phyloP scores from a whole-genome alignment of 2,797 vertebrate genomes.

The Siniperca obscura region DNA sequence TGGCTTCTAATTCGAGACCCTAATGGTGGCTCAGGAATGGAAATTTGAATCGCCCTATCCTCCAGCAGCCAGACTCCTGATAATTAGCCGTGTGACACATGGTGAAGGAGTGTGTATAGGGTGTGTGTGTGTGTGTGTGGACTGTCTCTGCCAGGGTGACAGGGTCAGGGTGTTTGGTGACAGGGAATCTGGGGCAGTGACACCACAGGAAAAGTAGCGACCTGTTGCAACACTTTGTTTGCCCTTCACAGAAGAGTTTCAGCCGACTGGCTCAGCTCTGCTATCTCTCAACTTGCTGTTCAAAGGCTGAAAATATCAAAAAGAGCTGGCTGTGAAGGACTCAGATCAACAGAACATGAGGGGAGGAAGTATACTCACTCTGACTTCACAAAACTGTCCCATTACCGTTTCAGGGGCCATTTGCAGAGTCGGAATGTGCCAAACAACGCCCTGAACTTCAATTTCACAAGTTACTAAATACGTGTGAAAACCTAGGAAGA shows the following conservation, averaged over 20 bases:
- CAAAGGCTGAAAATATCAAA: constrained; percentile 23
- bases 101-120: constrained; percentile 51
- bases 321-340: constrained; percentile 6
- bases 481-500: constrained; percentile 10
- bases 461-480: constrained; percentile 36
- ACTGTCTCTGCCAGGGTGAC: constrained; percentile 65
- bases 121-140: constrained; percentile 46
- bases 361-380: background rate
- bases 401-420: constrained; percentile 53
- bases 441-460: constrained; percentile 53
- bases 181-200: constrained; percentile 74
- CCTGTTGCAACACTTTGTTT: constrained; percentile 58
- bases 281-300: constrained; percentile 22
- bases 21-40: constrained; percentile 77
- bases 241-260: constrained; percentile 62
- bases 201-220: constrained; percentile 59
- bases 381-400: constrained; percentile 4
- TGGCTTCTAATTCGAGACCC: constrained; percentile 77
- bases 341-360: background rate
- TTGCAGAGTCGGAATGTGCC: constrained; percentile 30
- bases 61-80: constrained; percentile 69
- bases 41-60: constrained; percentile 78
- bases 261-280: background rate
- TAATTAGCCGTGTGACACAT: constrained; percentile 81
- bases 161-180: constrained; percentile 80